Base-by-base conservation (phyloP, 2,113 vertebrate species). In the Oreochromis spilurus region DNA sequence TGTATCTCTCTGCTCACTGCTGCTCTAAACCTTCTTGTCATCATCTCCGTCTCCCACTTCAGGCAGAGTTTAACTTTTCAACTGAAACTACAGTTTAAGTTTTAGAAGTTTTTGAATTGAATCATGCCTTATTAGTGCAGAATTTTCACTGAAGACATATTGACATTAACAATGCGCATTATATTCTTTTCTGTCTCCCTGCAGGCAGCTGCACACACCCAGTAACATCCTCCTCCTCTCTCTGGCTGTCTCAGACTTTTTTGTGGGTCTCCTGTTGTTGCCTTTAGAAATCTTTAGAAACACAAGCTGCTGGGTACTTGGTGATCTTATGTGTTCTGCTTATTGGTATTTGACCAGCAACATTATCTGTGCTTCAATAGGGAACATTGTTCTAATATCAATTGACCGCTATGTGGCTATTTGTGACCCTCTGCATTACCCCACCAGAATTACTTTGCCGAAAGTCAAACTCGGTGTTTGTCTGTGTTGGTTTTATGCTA, bases 141-240 rank as follows among this genome's bases (percentile, higher is more conserved):
- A 36, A 9, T 70, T 16, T 24, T 9, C 2, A 43, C 3, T 43
- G 36, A 70, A 70, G 7, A 16, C 7, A 40, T 40, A 6, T 9
- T 70, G 65, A 43, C 36, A 43, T 6, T 8, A 38, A 8, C 5
- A 4, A 34, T 62, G 58, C 19, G 58, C 9, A 34, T 34, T 34
- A 4, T 45, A 9, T 82, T 12, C 4, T 67, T 14, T 21, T 62
- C 29, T 40, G n/a, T 40, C 3, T 67, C n/a, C 79, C 26, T 90
- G 58, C 88, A 95, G 91, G 85, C 91, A 94, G 86, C 93, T 95
- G 4, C 93, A 95, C 82, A 94, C 92, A 14, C 87, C 92, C 36
- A 95, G 90, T 31, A 95, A 95, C 16, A 54, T 91, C 72, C 70
- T 95, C 14, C 75, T 94, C 36, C 85, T 94, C 52, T 94, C 29